Conservation (phyloP, 2,113 vertebrate species). For the Rutilus rutilus region DNA sequence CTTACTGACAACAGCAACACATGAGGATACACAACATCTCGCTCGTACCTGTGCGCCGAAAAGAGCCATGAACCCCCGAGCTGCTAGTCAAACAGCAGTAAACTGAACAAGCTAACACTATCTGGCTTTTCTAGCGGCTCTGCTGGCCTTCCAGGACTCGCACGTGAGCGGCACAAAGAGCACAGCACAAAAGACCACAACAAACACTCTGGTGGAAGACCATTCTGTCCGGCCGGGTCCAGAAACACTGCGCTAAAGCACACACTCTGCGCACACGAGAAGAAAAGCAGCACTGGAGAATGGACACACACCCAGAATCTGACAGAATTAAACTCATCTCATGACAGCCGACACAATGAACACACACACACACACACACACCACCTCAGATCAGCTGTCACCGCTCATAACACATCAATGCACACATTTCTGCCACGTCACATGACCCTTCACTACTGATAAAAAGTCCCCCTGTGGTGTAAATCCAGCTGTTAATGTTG, state of each 20-base stretch:
- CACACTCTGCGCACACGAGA: not conserved
- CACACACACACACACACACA: not conserved
- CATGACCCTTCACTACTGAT: not conserved
- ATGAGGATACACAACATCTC: not conserved
- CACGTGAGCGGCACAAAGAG: constrained; percentile 62
- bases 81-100: constrained; percentile 18
- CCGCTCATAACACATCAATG: not conserved
- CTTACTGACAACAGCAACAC: not conserved
- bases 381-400: not conserved
- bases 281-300: not conserved
- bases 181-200: constrained; percentile 46
- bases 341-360: not conserved
- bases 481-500: too few relatives aligned
- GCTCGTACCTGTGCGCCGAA: not conserved
- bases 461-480: too few relatives aligned
- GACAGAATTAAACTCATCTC: constrained; percentile 46
- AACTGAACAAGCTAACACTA: constrained; percentile 37
- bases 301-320: constrained; percentile 55
- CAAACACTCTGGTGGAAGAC: constrained; percentile 58
- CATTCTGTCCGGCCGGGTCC: constrained; percentile 59
- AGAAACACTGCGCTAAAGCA: constrained; percentile 63
- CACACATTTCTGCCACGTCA: not conserved
- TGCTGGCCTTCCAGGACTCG: constrained; percentile 53
- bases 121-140: constrained; percentile 28
- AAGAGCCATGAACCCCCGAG: not conserved